Evolutionary conservation across 2,888 invertebrate genomes (phyloP).

Genomic region (Dynastes maya): DNA sequence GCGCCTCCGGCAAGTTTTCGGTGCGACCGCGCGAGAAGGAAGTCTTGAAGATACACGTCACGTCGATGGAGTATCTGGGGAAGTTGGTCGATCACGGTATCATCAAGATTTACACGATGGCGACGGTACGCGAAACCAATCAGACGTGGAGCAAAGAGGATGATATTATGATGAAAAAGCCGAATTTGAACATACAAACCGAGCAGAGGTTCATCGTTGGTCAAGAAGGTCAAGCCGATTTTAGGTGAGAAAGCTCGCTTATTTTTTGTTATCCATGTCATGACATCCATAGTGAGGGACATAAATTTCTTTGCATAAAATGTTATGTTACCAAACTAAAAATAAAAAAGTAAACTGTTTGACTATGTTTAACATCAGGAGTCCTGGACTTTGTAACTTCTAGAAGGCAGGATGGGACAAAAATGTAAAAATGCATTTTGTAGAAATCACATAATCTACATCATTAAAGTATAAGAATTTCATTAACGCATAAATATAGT

Average conservation of each 20-base stretch:
- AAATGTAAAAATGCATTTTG: too few species aligned
- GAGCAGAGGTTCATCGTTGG: slow-evolving; percentile 73
- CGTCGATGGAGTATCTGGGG: slow-evolving; percentile 79
- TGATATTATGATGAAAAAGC: slow-evolving; percentile 81
- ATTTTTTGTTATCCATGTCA: too few species aligned
- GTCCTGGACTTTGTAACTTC: too few species aligned
- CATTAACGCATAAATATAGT: too few species aligned
- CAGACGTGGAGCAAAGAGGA: slow-evolving; percentile 85
- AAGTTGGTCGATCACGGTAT: slow-evolving; percentile 81
- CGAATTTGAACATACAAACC: slow-evolving; percentile 78
- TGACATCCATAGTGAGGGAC: too few species aligned
- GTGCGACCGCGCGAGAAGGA: slow-evolving; percentile 78
- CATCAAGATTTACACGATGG: slow-evolving; percentile 83
- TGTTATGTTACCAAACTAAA: too few species aligned
- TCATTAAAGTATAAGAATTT: too few species aligned
- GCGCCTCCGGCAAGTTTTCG: slow-evolving; percentile 76
- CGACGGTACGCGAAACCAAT: slow-evolving; percentile 80
- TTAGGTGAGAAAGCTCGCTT: slow-evolving; percentile 62
- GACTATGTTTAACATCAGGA: too few species aligned
- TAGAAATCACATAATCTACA: too few species aligned
- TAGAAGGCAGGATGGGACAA: too few species aligned
- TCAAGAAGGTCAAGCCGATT: slow-evolving; percentile 73
- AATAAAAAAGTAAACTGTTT: too few species aligned
- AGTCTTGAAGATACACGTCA: slow-evolving; percentile 76
- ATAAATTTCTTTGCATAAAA: too few species aligned